Percentiles rank a stretch among this genome's conserved stretches.
phyloP scores from a whole-genome alignment of 2,113 vertebrate genomes.

The Myiopsitta monachus region DNA sequence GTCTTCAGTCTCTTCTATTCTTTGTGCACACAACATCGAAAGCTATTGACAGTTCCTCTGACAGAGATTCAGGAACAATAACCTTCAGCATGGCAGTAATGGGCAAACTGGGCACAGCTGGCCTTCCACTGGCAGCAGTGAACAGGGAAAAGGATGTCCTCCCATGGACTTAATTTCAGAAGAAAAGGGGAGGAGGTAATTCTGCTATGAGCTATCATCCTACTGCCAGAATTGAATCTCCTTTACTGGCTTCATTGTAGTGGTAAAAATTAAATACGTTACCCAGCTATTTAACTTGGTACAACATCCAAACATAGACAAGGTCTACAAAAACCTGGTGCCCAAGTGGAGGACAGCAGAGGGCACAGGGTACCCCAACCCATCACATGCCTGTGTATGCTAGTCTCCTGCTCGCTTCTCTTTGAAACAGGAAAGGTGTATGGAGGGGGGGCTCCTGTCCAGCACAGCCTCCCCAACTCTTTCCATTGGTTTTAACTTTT shows the following conservation, averaged over 20 bases:
- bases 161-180: neutral
- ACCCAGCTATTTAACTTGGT: neutral
- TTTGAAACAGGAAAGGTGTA: neutral
- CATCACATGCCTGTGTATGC: neutral
- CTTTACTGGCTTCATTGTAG: neutral
- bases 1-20: neutral
- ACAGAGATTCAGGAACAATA: neutral
- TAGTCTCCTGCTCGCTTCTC: neutral
- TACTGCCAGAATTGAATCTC: neutral
- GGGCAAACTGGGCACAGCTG: neutral
- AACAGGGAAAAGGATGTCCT: neutral
- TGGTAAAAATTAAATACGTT: neutral
- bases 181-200: neutral
- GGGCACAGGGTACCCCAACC: neutral
- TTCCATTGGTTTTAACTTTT: neutral
- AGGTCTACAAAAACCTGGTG: neutral
- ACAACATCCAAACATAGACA: neutral
- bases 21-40: neutral
- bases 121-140: neutral
- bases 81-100: neutral
- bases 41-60: neutral
- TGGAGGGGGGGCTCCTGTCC: neutral
- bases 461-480: neutral
- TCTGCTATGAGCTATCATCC: neutral
- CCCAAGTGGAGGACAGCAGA: neutral